phyloP scores from a whole-genome alignment of 1,140 invertebrate genomes.

The Formica selysi region DNA sequence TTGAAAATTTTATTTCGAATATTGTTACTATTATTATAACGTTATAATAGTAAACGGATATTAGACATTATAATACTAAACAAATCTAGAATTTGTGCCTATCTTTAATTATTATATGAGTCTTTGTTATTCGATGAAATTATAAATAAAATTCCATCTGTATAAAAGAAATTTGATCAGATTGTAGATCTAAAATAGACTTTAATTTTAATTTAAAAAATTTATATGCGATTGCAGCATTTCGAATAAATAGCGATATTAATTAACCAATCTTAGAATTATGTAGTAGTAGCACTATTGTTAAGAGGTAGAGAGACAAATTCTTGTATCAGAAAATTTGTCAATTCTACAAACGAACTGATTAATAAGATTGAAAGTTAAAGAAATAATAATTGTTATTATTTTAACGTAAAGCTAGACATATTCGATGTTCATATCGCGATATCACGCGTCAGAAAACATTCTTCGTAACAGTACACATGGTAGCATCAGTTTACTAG shows the following conservation, averaged over 20 bases:
- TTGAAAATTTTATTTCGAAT: not conserved
- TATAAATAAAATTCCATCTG: conserved; percentile 33
- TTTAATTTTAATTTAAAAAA: not conserved
- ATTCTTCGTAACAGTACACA: not conserved
- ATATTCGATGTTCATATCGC: not conserved
- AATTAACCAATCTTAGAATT: conserved; percentile 7
- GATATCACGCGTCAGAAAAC: not conserved
- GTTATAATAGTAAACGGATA: not conserved
- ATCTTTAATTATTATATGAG: conserved; percentile 5
- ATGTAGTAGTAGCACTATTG: not conserved
- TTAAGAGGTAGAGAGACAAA: not conserved
- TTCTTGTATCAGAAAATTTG: not conserved
- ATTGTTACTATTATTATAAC: not conserved
- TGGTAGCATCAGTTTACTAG: not conserved
- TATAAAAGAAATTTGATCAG: not conserved
- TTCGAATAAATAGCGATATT: not conserved
- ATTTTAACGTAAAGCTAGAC: not conserved
- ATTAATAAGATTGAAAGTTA: conserved; percentile 11
- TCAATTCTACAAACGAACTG: not conserved
- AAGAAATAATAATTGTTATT: not conserved
- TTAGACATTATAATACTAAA: conserved; percentile 5
- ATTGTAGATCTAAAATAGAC: not conserved
- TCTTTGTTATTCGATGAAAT: conserved; percentile 19
- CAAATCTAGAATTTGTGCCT: not conserved
- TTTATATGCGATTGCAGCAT: not conserved